phyloP scores from a whole-genome alignment of 2,888 invertebrate genomes.

The Endomychus coccineus region DNA sequence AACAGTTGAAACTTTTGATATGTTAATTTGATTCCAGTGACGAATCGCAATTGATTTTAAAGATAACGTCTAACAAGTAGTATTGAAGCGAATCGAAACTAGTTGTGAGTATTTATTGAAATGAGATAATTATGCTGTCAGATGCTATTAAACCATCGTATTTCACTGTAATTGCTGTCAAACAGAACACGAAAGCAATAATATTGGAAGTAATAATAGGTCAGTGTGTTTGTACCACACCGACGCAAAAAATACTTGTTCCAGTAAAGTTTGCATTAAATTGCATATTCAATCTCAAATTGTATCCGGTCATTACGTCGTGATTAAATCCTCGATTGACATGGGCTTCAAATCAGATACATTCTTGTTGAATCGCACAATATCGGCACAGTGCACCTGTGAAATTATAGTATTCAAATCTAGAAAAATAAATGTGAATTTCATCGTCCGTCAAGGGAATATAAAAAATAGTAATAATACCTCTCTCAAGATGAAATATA shows the following conservation, averaged over 20 bases:
- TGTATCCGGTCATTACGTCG: slow-evolving; percentile 11
- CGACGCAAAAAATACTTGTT: slow-evolving; percentile 1
- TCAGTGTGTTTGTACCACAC: slow-evolving; percentile 7
- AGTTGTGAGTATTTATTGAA: neutral
- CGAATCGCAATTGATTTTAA: too few relatives aligned
- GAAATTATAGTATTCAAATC: too few relatives aligned
- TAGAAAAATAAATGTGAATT: neutral
- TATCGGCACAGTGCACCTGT: too few relatives aligned
- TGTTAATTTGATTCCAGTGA: too few relatives aligned
- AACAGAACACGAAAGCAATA: slow-evolving; percentile 5
- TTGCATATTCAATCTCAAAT: slow-evolving; percentile 11
- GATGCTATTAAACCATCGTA: slow-evolving; percentile 1
- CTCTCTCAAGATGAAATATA: too few relatives aligned
- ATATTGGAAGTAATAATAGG: slow-evolving; percentile 6
- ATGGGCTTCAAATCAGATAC: too few relatives aligned
- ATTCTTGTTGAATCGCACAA: too few relatives aligned
- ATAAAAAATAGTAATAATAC: too few relatives aligned
- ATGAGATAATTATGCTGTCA: slow-evolving; percentile 4
- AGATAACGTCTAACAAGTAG: too few relatives aligned
- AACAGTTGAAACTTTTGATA: too few relatives aligned
- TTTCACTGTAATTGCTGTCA: slow-evolving; percentile 11
- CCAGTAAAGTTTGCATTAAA: slow-evolving; percentile 3
- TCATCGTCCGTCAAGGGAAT: slow-evolving; percentile 1
- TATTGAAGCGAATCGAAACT: slow-evolving; percentile 1
- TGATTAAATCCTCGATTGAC: slow-evolving; percentile 17